Conservation (phyloP, 2,888 invertebrate genomes). For the Oasisia sp. region DNA sequence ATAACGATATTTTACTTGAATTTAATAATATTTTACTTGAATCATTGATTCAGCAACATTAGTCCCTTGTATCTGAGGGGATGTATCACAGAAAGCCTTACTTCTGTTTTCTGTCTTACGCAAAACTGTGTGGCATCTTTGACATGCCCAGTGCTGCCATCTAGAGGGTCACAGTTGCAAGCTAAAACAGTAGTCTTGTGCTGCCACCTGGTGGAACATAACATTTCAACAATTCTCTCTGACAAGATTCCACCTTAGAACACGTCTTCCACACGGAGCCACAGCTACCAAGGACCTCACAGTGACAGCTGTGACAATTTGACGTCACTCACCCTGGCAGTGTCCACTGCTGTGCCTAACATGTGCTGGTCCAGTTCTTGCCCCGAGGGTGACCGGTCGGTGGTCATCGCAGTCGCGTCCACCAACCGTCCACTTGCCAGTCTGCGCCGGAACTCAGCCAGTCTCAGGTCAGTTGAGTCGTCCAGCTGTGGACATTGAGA, state of each 20-base stretch:
- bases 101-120: neutral
- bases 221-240: neutral
- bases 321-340: neutral
- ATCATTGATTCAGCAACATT: neutral
- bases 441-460: slow-evolving; percentile 1
- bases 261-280: neutral
- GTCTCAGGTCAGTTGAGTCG: neutral
- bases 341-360: neutral
- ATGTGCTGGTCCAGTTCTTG: neutral
- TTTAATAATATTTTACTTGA: neutral
- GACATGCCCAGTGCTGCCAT: neutral
- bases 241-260: too few species aligned
- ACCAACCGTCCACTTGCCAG: slow-evolving; percentile 17
- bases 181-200: neutral
- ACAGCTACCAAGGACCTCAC: neutral
- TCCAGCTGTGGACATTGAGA: neutral
- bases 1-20: neutral
- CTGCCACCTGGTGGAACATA: neutral
- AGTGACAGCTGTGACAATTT: neutral
- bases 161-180: neutral
- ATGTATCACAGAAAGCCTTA: neutral
- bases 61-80: neutral
- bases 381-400: neutral
- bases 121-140: neutral
- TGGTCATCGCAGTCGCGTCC: neutral